A percentile compares a stretch with the other conserved stretches of the same genome.
These are phyloP conservation scores for Philonicus albiceps DNA, from an alignment of 2,888 invertebrate species.

Conservation along the genomic window DNA sequence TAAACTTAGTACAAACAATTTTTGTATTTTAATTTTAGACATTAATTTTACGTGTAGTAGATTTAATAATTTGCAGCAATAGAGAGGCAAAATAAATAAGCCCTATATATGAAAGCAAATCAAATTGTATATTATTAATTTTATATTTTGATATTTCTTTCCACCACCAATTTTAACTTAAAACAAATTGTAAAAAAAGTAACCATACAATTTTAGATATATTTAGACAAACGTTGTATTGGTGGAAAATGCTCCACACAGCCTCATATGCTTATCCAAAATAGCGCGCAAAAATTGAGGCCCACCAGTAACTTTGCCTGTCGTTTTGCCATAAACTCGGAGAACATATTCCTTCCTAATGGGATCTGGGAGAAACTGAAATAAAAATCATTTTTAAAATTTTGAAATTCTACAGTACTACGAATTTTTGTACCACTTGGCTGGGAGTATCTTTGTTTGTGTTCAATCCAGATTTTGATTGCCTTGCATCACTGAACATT, in stretches of 20 bases:
- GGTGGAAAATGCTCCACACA: slow-evolving; percentile 82
- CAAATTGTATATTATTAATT: no score
- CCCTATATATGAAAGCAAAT: no score
- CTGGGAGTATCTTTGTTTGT: slow-evolving; percentile 33
- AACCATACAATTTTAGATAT: not conserved
- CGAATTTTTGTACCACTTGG: slow-evolving; percentile 12
- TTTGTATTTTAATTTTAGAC: no score
- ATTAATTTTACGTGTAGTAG: no score
- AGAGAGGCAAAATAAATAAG: no score
- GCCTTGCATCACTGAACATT: slow-evolving; percentile 49
- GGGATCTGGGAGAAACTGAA: slow-evolving; percentile 51
- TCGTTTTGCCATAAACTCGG: slow-evolving; percentile 61
- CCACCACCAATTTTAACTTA: not conserved
- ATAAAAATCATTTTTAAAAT: slow-evolving; percentile 7
- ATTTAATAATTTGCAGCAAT: no score
- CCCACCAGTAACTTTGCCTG: slow-evolving; percentile 55
- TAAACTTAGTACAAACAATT: no score
- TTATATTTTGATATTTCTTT: not conserved
- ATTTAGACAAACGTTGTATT: slow-evolving; percentile 71
- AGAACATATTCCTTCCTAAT: slow-evolving; percentile 65
- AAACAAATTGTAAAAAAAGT: not conserved
- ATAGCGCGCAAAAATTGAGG: slow-evolving; percentile 68
- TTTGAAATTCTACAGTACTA: not conserved
- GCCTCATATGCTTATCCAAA: slow-evolving; percentile 73
- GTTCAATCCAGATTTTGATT: slow-evolving; percentile 47